Conservation (phyloP, 2,113 vertebrate genomes). For the Dipodomys stephensi region DNA sequence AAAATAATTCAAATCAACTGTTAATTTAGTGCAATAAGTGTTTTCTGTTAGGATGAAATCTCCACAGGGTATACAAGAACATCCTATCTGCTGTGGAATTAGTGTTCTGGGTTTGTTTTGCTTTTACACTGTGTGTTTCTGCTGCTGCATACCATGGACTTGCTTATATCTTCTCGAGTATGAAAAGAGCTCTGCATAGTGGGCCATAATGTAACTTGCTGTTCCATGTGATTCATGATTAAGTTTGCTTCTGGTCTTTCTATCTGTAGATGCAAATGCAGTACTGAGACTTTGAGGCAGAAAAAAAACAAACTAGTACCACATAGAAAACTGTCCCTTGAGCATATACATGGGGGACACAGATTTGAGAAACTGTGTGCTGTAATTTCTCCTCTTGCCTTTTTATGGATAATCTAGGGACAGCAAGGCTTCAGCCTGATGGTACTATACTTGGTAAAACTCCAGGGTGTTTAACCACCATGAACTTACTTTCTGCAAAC, state of each 20-base stretch:
- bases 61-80: too few relatives aligned
- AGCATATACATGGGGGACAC: neutral
- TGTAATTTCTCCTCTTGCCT: neutral
- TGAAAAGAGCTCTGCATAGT: neutral
- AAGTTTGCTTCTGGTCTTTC: neutral
- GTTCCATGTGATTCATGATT: neutral
- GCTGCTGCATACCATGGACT: neutral
- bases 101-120: neutral
- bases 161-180: neutral
- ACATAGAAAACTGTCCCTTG: neutral
- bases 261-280: neutral
- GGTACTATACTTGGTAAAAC: neutral
- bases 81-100: neutral
- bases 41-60: neutral
- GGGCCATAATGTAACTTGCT: neutral
- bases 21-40: neutral
- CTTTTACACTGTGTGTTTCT: neutral
- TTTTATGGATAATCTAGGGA: neutral
- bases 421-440: neutral
- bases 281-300: neutral
- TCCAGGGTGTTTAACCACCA: neutral
- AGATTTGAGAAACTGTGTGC: neutral
- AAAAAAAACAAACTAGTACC: neutral
- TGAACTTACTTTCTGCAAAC: neutral
- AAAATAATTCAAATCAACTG: neutral